Base-by-base conservation (phyloP, 2,888 invertebrate genomes). In the Eupithecia inturbata region DNA sequence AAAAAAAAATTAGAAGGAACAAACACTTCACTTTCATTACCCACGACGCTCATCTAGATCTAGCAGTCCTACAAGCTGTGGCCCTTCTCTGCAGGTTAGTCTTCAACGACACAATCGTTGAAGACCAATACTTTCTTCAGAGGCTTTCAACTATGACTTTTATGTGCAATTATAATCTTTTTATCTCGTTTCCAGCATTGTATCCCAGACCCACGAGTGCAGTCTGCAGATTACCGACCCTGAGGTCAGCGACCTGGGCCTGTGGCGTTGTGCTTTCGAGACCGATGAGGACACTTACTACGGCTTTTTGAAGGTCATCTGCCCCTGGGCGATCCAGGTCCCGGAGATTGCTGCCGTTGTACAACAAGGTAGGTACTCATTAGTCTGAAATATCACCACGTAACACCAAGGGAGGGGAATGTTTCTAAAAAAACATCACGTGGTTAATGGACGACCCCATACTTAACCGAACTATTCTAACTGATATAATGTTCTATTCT, bases 231-330 rank as follows among this genome's bases (percentile, higher is more conserved):
- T 94, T 73, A 84, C 82, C 0, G 78, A 85, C 66, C 88, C 89
- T 0, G 49, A 77, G 4, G 66, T 70, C 7, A 28, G 66, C 0
- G 92, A 93, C 75, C 73, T 88, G 19, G 94, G 94, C 0, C 72
- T 90, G 28, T 94, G 94, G 94, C 89, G 94, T 26, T 94, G 94
- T 66, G 89, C 85, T 31, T 76, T 94, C n/a, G 85, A 90, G 39
- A 91, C 92, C 0, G 82, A 82, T 0, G 74, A 76, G 0, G 86
- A 88, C 7, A 84, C 81, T 3, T 86, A 88, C 84, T 92, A 87
- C 70, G 93, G 89, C 2, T 93, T 92, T 85, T 75, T 93, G n/a
- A 77, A 76, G 0, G 88, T 91, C 1, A 76, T 85, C 10, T 85
- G 85, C 36, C 88, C 89, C 0, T 88, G 85, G 84, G 81, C 84